Conservation (phyloP, 2,888 invertebrate species). For the Agrilus mali region DNA sequence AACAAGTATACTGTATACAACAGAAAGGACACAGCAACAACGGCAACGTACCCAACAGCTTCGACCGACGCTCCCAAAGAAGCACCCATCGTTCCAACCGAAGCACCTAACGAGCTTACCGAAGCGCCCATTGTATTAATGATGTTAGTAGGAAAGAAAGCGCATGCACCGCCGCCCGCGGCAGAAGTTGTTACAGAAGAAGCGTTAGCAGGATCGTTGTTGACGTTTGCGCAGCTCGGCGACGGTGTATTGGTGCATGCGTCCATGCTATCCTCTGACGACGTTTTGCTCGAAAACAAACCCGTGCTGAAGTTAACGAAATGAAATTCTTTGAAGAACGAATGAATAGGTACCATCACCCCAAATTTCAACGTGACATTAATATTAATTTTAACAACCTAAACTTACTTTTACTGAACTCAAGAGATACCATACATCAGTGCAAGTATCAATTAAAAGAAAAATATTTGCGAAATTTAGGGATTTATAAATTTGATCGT, state of each 20-base stretch:
- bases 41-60: conserved; percentile 28
- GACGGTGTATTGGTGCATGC: too few species aligned
- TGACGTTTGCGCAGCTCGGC: conserved; percentile 30
- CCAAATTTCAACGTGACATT: too few species aligned
- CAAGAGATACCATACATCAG: too few species aligned
- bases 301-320: conserved; percentile 93
- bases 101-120: conserved; percentile 29
- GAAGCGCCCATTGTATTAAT: conserved; percentile 32
- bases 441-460: too few species aligned
- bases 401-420: too few species aligned
- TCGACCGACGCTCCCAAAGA: conserved; percentile 26
- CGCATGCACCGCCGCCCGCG: conserved; percentile 31
- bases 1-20: neutral
- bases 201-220: conserved; percentile 51
- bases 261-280: conserved; percentile 75
- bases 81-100: conserved; percentile 26
- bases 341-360: conserved; percentile 32
- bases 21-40: conserved; percentile 5
- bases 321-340: conserved; percentile 91
- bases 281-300: conserved; percentile 83
- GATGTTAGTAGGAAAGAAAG: conserved; percentile 33
- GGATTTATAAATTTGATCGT: too few species aligned
- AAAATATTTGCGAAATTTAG: too few species aligned
- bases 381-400: too few species aligned
- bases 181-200: conserved; percentile 50